phyloP scores from a whole-genome alignment of 1,140 invertebrate species.

The Eumeta japonica region DNA sequence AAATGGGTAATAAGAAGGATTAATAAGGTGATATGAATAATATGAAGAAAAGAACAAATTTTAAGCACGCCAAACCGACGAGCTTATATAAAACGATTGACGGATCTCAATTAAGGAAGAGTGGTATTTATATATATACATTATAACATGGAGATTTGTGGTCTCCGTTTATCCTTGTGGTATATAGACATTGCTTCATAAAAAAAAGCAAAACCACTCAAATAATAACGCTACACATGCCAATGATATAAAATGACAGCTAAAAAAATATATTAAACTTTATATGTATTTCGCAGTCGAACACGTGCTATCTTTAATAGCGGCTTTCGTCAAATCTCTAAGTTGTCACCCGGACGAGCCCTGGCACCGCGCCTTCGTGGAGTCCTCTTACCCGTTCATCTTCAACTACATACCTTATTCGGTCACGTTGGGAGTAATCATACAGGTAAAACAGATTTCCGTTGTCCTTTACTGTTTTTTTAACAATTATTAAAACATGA shows the following conservation, averaged over 20 bases:
- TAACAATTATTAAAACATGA: not conserved
- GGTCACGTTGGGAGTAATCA: constrained; percentile 21
- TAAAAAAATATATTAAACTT: not conserved
- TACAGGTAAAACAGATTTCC: constrained; percentile 23
- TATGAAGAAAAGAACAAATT: too few relatives aligned
- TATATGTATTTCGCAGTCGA: constrained; percentile 21
- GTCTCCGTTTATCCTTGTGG: too few relatives aligned
- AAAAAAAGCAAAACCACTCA: constrained; percentile 2
- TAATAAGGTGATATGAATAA: too few relatives aligned
- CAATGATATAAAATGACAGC: not conserved
- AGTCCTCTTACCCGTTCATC: constrained; percentile 37
- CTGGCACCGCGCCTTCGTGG: constrained; percentile 29
- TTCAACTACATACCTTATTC: constrained; percentile 35
- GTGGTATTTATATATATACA: not conserved
- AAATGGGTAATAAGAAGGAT: too few relatives aligned
- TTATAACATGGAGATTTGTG: not conserved
- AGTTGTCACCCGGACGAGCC: constrained; percentile 16
- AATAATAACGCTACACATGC: not conserved
- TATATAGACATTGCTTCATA: too few relatives aligned
- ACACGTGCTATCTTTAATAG: constrained; percentile 35
- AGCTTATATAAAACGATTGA: too few relatives aligned
- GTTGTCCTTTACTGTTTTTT: not conserved
- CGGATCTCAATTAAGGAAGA: not conserved
- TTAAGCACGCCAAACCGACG: too few relatives aligned
- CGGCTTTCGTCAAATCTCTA: constrained; percentile 25